phyloP scores from a whole-genome alignment of 2,888 invertebrate species.

The Icerya purchasi region DNA sequence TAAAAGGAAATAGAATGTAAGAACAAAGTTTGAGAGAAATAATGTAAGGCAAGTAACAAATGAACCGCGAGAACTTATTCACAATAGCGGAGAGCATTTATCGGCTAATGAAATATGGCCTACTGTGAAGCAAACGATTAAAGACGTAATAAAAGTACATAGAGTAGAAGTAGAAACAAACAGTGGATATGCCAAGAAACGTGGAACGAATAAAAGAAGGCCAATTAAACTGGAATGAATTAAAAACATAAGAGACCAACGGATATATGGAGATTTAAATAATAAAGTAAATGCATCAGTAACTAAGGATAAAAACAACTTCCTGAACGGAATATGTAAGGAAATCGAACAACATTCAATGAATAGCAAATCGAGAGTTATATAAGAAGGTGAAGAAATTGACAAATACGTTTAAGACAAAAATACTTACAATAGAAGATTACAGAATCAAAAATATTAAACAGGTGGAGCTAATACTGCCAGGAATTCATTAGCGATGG shows the following conservation, averaged over 20 bases:
- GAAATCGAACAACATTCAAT: neutral
- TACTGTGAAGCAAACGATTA: neutral
- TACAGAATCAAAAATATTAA: neutral
- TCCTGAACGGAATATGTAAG: neutral
- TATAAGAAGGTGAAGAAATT: too few species aligned
- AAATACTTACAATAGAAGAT: too few species aligned
- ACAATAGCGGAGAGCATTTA: neutral
- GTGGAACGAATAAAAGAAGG: neutral
- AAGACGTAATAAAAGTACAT: neutral
- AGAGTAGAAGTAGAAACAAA: neutral
- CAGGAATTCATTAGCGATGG: neutral
- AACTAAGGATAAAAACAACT: neutral
- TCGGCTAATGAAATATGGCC: neutral
- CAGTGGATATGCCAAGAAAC: neutral
- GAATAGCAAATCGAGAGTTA: too few species aligned
- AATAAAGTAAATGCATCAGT: neutral
- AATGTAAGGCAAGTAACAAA: neutral
- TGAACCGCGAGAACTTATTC: neutral
- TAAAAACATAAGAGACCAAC: neutral
- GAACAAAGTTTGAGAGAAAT: neutral
- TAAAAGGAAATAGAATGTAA: neutral
- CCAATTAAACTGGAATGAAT: neutral
- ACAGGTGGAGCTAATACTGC: neutral
- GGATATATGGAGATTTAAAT: neutral
- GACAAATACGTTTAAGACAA: too few species aligned